phyloP scores from a whole-genome alignment of 2,113 vertebrate species.

The Gracilinanus agilis region DNA sequence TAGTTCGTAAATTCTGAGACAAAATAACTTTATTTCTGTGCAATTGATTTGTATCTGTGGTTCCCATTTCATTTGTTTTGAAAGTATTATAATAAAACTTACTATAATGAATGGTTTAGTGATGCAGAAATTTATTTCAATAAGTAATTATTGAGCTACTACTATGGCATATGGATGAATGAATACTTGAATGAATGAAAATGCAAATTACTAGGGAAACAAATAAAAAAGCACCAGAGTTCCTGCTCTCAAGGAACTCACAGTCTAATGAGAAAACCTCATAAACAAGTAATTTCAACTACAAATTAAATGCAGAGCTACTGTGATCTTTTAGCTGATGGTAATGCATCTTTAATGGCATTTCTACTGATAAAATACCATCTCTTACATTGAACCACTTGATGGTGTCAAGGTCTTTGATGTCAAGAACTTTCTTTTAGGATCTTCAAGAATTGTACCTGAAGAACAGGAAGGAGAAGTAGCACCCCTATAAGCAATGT shows the following conservation, averaged over 20 bases:
- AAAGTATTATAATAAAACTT: not conserved
- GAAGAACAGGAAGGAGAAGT: not conserved
- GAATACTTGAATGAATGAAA: not conserved
- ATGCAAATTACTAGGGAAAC: not conserved
- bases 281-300: not conserved
- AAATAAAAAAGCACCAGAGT: not conserved
- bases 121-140: not conserved
- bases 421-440: not conserved
- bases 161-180: not conserved
- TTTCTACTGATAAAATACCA: not conserved
- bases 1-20: not conserved
- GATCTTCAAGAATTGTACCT: not conserved
- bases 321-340: not conserved
- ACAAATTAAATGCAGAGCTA: not conserved
- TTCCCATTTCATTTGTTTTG: constrained; percentile 3
- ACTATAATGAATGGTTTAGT: constrained; percentile 6
- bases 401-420: not conserved
- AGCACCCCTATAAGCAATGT: not conserved
- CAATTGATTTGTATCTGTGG: constrained; percentile 16
- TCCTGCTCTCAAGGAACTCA: not conserved
- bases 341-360: not conserved
- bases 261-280: not conserved
- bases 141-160: not conserved
- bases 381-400: not conserved
- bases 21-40: constrained; percentile 4